Base-by-base conservation (phyloP, 2,797 vertebrate genomes). In the Rhodeus uyekii region DNA sequence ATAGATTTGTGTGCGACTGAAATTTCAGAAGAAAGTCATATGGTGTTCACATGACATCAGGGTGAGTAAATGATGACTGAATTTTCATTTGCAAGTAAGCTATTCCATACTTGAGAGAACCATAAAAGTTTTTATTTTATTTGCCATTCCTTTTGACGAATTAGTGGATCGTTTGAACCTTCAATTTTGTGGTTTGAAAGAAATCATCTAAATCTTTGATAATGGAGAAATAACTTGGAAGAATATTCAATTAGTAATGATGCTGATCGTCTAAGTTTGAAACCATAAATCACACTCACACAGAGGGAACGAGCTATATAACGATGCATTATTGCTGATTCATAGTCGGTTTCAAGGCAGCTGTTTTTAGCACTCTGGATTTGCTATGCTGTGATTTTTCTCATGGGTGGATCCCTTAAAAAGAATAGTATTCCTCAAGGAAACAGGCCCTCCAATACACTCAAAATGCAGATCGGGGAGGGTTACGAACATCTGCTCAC, bases 401-500 rank as follows among this genome's bases (percentile, higher is more conserved):
- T 80, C 77, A 36, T 61, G 78, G 76, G 34, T 72, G 68, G 65
- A 83, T 68, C 60, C 50, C 74, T 82, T 53, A 71, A 34, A 71
- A 63, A 61, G 65, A 19, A 16, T 48, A 55, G 78, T 73, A 61
- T 78, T 76, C 84, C 82, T 71, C 82, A 81, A 76, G 61, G 79
- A 84, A 77, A 79, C n/a, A 8, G 65, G 48, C 71, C 58, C 68
- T 68, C 55, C 67, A 32, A 48, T 74, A 74, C 79, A 81, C 79
- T 84, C 77, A n/a, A n/a, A n/a, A n/a, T 69, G 85, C 78, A 72
- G 74, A 75, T 83, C 78, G 68, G 76, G 63, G 77, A 50, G 34
- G 68, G 50, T 64, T 39, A 14, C 5, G n/a, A n/a, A n/a, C n/a
- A n/a, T n/a, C n/a, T n/a, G n/a, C n/a, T n/a, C n/a, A n/a, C n/a